Base-by-base conservation (phyloP, 2,797 vertebrate species). In the Benthosema pterotum region DNA sequence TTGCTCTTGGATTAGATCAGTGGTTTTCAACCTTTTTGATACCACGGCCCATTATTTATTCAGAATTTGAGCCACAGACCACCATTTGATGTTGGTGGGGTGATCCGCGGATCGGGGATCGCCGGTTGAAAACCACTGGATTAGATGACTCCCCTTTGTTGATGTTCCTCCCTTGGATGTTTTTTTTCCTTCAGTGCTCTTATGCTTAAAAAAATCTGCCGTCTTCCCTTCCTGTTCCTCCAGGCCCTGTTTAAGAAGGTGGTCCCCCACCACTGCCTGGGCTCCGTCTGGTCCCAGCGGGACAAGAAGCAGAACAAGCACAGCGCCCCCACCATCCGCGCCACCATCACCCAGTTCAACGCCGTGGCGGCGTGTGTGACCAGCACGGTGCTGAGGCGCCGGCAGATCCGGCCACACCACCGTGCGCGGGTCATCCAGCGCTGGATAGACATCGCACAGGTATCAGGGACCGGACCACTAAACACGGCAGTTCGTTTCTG, bases 391-490 rank as follows among this genome's bases (percentile, higher is more conserved):
- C 89, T 98, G 68, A 92, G 89, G 17, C 88, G 85, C 71, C 91
- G 90, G 11, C 94, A 95, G 38, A 91, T 97, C 60, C 91, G 94
- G 48, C 91, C 94, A 0, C 94, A 96, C 65, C 94, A 94, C 75
- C 91, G 96, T 53, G 95, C 97, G 18, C 94, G 93, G 66, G 83
- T 96, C 88, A 94, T 99, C 68, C 96, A 99, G 91, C 94, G 94
- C 74, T 99, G 97, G 97, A 97, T 99, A 63, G 91, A 96, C 83
- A 90, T 97, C 25, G 97, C 96, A 69, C 95, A 97, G 47, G 96
- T 25, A 25, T 98, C n/a, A 76, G 42, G 72, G 22, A n/a, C 22
- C 5, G 22, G 22, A 25, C 22, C 3, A n/a, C n/a, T n/a, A n/a
- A n/a, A 25, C 22, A 25, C 5, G 22, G 22, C 22, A 25, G 3